Evolutionary conservation across 2,113 vertebrate genomes (phyloP), one percentile per base, ranked within the genome.

Genomic region (Epinephelus cyanopodus): DNA sequence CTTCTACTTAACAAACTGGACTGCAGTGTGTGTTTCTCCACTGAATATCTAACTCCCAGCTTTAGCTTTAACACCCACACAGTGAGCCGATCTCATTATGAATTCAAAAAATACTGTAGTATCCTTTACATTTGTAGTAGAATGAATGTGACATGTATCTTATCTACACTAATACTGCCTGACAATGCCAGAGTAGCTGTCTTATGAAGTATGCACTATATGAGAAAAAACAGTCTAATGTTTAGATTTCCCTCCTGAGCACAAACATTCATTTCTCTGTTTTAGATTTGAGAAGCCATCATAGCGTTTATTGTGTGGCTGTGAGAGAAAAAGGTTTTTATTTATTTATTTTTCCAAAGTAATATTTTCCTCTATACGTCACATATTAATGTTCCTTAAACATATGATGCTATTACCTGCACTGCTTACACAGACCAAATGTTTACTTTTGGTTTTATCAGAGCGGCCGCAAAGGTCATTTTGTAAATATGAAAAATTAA

Each of bases 211-310:
- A 73, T 82, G 79, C 84, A 85, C 79, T 79, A 66, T 58, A 72
- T 25, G 12, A 81, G 60, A 85, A 81, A 33, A 80, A 85, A 74
- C 25, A 75, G 69, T 87, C 65, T 77, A 0, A 86, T 81, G 77
- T 89, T 76, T 74, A 73, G 74, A 86, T 74, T 75, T 87, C 21
- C 77, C 33, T 86, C 56, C 78, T 86, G 87, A 92, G 84, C 89
- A 92, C 90, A 90, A 91, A 84, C 8, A 48, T 82, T 67, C 13
- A 80, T 80, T 75, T 79, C 3, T 39, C 3, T 39, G 37, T 74
- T 70, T 47, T 29, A 70, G 29, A 79, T 63, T 72, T 67, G 7
- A 84, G 29, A 77, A 78, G 52, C 39, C 62, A 50, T 61, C 47
- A 10, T 57, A 9, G 19, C 12, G 29, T 64, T 68, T 60, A 15